These are phyloP conservation scores for Cuniculus paca DNA, from an alignment of 2,797 vertebrate species.

Conservation along the genomic window DNA sequence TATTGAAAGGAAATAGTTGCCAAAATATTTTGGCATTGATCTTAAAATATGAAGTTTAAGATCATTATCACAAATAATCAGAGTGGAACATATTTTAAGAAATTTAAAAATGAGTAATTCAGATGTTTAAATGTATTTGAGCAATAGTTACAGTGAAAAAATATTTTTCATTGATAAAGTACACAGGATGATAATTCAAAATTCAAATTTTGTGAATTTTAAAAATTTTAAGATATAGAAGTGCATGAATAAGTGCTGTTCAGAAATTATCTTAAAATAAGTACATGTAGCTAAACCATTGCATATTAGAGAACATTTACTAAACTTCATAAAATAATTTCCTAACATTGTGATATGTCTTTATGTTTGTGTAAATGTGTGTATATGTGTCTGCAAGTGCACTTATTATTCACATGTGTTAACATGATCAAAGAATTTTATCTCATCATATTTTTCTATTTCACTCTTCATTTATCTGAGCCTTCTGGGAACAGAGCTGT, in stretches of 20 bases:
- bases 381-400: not conserved
- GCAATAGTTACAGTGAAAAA: not conserved
- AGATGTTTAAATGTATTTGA: slow-evolving; percentile 33
- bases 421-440: not conserved
- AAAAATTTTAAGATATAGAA: slow-evolving; percentile 19
- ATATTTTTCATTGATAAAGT: slow-evolving; percentile 17
- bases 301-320: not conserved
- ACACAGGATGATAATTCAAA: not conserved
- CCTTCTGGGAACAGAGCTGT: not conserved
- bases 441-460: not conserved
- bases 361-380: not conserved
- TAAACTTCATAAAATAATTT: slow-evolving; percentile 30
- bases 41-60: slow-evolving; percentile 64
- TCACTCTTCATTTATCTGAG: not conserved
- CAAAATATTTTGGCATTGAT: slow-evolving; percentile 38
- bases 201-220: slow-evolving; percentile 10
- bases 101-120: slow-evolving; percentile 11
- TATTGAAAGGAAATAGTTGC: slow-evolving; percentile 57
- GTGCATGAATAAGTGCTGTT: not conserved
- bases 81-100: slow-evolving; percentile 43
- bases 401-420: slow-evolving; percentile 42
- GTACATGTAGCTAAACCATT: not conserved
- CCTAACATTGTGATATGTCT: not conserved
- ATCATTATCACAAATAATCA: not conserved
- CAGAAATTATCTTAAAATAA: slow-evolving; percentile 42